Evolutionary conservation across 2,797 vertebrate genomes (phyloP), one percentile per base, ranked within the genome.

Genomic region (Apogon talboti): DNA sequence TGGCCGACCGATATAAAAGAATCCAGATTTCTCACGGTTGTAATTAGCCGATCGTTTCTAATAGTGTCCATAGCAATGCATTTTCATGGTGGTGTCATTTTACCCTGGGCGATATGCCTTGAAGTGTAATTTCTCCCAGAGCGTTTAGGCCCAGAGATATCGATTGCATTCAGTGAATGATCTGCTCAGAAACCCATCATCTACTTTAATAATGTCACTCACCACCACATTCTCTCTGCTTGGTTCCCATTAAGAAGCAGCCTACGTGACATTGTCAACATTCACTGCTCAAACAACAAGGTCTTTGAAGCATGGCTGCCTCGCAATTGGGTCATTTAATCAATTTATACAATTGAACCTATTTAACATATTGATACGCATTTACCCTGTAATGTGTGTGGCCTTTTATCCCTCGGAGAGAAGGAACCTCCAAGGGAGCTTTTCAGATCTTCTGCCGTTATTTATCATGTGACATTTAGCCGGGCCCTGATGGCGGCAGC

Each of bases 381-480:
- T 88, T 91, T 87, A 88, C 76, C 82, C 81, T 76, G 83, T 82
- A 81, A 86, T 79, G 85, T 63, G 78, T 61, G 77, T 84, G 85
- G 89, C 86, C 86, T 88, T 91, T 89, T 78, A 87, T 82, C 67
- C 82, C 84, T 61, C 30, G 16, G 63, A 85, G 79, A 74, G 82
- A 84, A 77, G 78, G 81, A 75, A 86, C 87, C 79, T 87, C 87
- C 63, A 42, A 69, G 79, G 81, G 73, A 71, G 83, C 81, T 85
- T 86, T 89, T 83, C 74, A 85, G 82, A 89, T 92, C 87, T 84
- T 82, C 85, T 74, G 74, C 74, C 74, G 81, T 93, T 93, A 93
- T 93, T 92, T 93, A 93, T 92, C 84, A 86, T 69, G 87, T 89
- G 90, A 92, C 91, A 93, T 92, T 93, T 92, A 83, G 69, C 83